Percentiles rank a stretch among this genome's conserved stretches.
phyloP scores from a whole-genome alignment of 2,113 vertebrate species.

The Serranochromis macrocephalus region DNA sequence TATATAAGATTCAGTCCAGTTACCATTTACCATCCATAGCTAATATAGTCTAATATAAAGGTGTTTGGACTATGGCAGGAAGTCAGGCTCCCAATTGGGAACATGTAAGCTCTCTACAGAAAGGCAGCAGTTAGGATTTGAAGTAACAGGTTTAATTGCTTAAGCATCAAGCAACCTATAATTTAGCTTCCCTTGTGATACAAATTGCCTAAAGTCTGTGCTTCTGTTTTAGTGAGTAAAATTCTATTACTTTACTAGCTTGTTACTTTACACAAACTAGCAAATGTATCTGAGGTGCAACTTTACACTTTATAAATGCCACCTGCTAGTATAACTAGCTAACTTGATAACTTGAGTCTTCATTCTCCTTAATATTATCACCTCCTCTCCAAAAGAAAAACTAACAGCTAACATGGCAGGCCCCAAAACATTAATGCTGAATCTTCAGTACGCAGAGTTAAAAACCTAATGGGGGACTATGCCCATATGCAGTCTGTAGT shows the following conservation, averaged over 20 bases:
- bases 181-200: neutral
- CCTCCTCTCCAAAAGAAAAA: neutral
- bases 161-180: neutral
- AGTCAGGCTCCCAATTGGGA: rapidly evolving
- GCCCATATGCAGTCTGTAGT: neutral
- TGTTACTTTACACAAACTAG: neutral
- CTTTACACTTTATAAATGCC: neutral
- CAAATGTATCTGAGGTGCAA: neutral
- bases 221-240: neutral
- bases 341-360: neutral
- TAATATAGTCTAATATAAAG: neutral
- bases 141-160: neutral
- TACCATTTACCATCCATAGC: neutral
- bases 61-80: neutral
- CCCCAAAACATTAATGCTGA: neutral
- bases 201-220: neutral
- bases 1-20: neutral
- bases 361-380: neutral
- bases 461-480: neutral
- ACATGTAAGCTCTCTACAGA: neutral
- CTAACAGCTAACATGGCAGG: neutral
- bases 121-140: neutral
- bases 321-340: neutral
- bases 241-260: neutral
- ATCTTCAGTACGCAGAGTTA: neutral